These are phyloP conservation scores for Micromys minutus DNA, from an alignment of 2,113 vertebrate genomes.

Conservation along the genomic window DNA sequence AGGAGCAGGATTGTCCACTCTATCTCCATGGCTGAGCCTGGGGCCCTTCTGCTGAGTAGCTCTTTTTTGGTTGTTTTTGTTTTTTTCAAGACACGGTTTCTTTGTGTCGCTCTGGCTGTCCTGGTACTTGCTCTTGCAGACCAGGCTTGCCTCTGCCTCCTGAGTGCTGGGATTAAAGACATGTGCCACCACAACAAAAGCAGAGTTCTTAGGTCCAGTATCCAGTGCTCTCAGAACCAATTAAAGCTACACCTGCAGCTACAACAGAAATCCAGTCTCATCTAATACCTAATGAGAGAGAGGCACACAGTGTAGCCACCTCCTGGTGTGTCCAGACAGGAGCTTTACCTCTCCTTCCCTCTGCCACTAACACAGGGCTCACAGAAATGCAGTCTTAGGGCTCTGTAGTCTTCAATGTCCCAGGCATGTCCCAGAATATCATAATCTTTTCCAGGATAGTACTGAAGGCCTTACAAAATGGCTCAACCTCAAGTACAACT, in stretches of 20 bases:
- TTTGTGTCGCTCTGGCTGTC: not conserved
- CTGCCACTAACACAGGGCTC: not conserved
- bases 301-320: not conserved
- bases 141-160: not conserved
- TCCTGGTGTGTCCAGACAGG: not conserved
- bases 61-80: not conserved
- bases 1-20: not conserved
- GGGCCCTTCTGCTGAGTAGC: not conserved
- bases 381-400: not conserved
- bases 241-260: too few relatives aligned
- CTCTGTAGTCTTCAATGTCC: not conserved
- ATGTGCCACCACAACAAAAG: not conserved
- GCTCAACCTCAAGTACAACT: not conserved
- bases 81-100: not conserved
- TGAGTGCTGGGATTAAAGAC: not conserved
- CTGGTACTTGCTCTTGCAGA: not conserved
- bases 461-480: not conserved
- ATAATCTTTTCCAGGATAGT: not conserved
- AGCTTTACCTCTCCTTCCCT: not conserved
- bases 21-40: not conserved
- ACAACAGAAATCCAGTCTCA: not conserved
- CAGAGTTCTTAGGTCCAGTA: not conserved
- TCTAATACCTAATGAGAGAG: not conserved
- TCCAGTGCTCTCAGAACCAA: not conserved
- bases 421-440: not conserved